Evolutionary conservation across 2,113 vertebrate genomes (phyloP), one percentile per base, ranked within the genome.

Genomic region (Alligator sinensis): DNA sequence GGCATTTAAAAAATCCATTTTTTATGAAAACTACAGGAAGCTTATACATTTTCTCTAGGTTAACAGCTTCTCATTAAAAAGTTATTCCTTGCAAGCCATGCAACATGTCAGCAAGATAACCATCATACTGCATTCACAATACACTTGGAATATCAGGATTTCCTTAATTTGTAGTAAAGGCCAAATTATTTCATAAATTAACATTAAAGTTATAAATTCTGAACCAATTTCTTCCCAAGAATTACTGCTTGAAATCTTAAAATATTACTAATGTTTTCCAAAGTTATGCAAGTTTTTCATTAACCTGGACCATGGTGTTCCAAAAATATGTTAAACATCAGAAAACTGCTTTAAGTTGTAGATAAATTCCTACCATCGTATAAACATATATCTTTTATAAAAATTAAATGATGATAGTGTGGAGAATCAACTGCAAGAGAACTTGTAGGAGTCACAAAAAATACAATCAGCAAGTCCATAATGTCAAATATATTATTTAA

Each of bases 51-150:
- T 84, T 94, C 97, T 97, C 97, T 97, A 75, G 97, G 94, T 94
- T 81, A 92, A 90, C 97, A 98, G 96, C 97, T 97, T 97, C 75
- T 92, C 80, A 89, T 89, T 79, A 72, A 95, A 93, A 58, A 91
- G 91, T 7, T 84, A 88, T 64, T 89, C 77, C 55, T n/a, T 94
- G 22, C 16, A 92, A 93, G 88, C 87, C 21, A 70, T 86, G 90
- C 24, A 21, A 55, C 55, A 2, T 76, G 24, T 87, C 91, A 81
- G 82, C 75, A 70, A 74, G 3, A 89, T 21, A 80, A 87, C 68
- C 79, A 77, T 89, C 94, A 93, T 80, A 88, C 82, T 80, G 90
- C 47, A 86, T 84, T 96, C 81, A 58, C 95, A 81, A 64, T 84
- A 91, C 91, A 97, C 91, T 87, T 97, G 96, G 94, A 93, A 85